Evolutionary conservation across 1,140 invertebrate species (phyloP).

Genomic region (Magallana gigas): DNA sequence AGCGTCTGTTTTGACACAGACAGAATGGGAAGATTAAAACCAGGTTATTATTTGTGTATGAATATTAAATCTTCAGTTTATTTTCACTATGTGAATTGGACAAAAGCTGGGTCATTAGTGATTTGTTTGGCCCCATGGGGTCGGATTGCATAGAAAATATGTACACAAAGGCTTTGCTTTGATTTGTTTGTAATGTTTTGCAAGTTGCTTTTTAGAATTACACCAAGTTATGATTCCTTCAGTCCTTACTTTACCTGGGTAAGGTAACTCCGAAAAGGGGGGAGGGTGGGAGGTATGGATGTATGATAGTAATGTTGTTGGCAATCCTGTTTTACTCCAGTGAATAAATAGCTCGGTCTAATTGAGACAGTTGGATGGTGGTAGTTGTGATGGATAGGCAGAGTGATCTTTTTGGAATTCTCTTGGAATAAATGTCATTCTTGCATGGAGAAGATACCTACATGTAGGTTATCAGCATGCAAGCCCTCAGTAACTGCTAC

Average conservation of each 20-base stretch:
- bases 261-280: no score
- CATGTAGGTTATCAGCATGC: not conserved
- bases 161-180: not conserved
- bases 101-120: slow-evolving; percentile 17
- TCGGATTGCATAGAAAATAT: slow-evolving; percentile 3
- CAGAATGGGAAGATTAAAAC: slow-evolving; percentile 19
- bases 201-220: not conserved
- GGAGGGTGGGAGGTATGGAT: no score
- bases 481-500: not conserved
- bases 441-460: not conserved
- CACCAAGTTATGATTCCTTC: no score
- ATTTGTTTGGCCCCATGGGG: not conserved
- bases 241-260: no score
- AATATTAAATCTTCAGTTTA: slow-evolving; percentile 30
- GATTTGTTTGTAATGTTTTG: not conserved
- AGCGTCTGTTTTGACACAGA: slow-evolving; percentile 6
- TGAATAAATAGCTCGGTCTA: not conserved
- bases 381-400: not conserved
- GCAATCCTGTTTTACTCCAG: no score
- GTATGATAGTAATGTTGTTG: no score
- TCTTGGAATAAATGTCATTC: not conserved
- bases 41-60: slow-evolving; percentile 30
- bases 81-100: not conserved
- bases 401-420: not conserved
- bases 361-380: not conserved